phyloP scores from a whole-genome alignment of 2,888 invertebrate species.

The Pheosia gnoma region DNA sequence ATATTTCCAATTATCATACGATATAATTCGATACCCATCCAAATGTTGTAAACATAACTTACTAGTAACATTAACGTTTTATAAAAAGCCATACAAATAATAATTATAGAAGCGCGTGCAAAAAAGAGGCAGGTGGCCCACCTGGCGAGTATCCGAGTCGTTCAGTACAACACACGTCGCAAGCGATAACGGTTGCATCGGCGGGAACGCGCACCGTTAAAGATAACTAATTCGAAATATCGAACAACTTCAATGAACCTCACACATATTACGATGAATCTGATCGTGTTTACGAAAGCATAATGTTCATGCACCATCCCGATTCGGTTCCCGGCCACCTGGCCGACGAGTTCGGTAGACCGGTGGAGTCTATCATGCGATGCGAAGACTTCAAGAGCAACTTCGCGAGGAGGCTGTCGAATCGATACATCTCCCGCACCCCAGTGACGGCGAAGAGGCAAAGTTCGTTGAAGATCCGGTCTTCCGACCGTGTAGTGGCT shows the following conservation, averaged over 20 bases:
- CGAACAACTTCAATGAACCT: conserved; percentile 45
- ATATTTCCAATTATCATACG: too few relatives aligned
- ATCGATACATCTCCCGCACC: conserved; percentile 66
- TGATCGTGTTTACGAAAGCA: conserved; percentile 46
- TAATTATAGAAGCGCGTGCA: too few relatives aligned
- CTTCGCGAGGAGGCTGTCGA: conserved; percentile 77
- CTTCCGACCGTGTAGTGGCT: conserved; percentile 42
- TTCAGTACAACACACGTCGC: conserved; percentile 39
- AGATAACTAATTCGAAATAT: conserved; percentile 16
- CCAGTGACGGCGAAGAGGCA: conserved; percentile 54
- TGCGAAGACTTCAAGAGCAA: conserved; percentile 80
- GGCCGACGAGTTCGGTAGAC: conserved; percentile 68
- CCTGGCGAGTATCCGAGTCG: not conserved
- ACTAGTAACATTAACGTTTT: too few relatives aligned
- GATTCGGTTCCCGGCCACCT: conserved; percentile 43
- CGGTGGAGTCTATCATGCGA: conserved; percentile 78
- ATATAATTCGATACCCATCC: too few relatives aligned
- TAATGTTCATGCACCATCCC: conserved; percentile 60
- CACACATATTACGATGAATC: conserved; percentile 44
- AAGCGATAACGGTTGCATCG: conserved; percentile 41
- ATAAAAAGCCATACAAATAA: too few relatives aligned
- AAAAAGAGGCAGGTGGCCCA: conserved; percentile 24
- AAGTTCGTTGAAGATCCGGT: conserved; percentile 51
- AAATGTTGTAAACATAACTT: too few relatives aligned
- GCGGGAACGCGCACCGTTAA: not conserved